These are phyloP conservation scores for Caenorhabditis sp. DNA, from an alignment of 2,888 invertebrate genomes.

Conservation along the genomic window DNA sequence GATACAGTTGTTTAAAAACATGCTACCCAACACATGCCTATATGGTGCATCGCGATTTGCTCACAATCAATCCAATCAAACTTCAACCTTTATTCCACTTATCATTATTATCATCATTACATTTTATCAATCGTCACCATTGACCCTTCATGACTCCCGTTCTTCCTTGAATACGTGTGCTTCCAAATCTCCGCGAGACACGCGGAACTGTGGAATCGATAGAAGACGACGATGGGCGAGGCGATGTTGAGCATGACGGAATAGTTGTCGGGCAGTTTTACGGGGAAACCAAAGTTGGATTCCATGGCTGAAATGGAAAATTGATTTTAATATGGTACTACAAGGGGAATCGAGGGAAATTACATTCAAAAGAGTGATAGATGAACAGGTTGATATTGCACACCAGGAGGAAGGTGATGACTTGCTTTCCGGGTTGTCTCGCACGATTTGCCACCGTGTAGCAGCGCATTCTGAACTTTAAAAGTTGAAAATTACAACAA, in stretches of 20 bases:
- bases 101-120: not conserved
- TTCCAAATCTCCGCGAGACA: conserved; percentile 74
- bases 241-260: conserved; percentile 37
- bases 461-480: conserved; percentile 60
- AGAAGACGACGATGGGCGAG: conserved; percentile 36
- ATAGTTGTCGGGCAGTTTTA: conserved; percentile 36
- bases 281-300: conserved; percentile 31
- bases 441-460: conserved; percentile 34
- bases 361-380: conserved; percentile 71
- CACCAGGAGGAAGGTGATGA: conserved; percentile 80
- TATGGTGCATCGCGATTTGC: too few species aligned
- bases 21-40: too few species aligned
- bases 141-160: conserved; percentile 16
- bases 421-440: conserved; percentile 77
- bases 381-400: conserved; percentile 80
- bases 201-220: conserved; percentile 70
- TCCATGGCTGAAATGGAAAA: conserved; percentile 29
- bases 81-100: not conserved
- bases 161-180: conserved; percentile 67
- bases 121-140: not conserved
- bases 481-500: too few species aligned
- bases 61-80: too few species aligned
- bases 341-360: not conserved
- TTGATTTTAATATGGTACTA: too few species aligned
- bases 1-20: too few species aligned